Conservation (phyloP, 2,888 invertebrate species). For the Eilema griseolum region DNA sequence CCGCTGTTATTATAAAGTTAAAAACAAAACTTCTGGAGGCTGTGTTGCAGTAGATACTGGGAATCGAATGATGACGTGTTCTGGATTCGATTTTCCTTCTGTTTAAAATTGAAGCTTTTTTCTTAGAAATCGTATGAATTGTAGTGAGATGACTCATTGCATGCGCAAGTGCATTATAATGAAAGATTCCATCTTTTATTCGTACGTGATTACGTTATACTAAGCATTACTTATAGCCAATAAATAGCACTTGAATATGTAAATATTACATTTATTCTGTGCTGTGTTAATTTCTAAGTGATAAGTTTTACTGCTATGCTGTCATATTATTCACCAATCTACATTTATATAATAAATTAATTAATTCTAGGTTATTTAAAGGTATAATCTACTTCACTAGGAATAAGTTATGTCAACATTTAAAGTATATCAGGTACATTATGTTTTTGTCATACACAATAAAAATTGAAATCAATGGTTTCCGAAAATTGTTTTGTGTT, state of each 20-base stretch:
- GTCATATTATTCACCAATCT: no score
- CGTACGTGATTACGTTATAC: not conserved
- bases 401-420: not conserved
- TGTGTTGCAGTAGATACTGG: constrained; percentile 42
- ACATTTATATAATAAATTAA: no score
- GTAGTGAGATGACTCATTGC: not conserved
- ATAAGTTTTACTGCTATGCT: not conserved
- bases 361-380: no score
- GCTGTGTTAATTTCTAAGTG: no score
- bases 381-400: not conserved
- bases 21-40: constrained; percentile 46
- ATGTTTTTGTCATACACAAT: not conserved
- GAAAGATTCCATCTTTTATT: not conserved
- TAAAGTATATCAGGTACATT: not conserved
- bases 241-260: no score
- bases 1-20: constrained; percentile 27
- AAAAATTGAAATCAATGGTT: not conserved
- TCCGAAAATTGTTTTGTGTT: constrained; percentile 11
- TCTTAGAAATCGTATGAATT: constrained; percentile 47
- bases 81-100: constrained; percentile 52
- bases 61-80: constrained; percentile 47
- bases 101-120: constrained; percentile 51
- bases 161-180: constrained; percentile 11
- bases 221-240: not conserved
- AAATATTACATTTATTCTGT: no score